Base-by-base conservation (phyloP, 2,113 vertebrate genomes). In the Castor canadensis region DNA sequence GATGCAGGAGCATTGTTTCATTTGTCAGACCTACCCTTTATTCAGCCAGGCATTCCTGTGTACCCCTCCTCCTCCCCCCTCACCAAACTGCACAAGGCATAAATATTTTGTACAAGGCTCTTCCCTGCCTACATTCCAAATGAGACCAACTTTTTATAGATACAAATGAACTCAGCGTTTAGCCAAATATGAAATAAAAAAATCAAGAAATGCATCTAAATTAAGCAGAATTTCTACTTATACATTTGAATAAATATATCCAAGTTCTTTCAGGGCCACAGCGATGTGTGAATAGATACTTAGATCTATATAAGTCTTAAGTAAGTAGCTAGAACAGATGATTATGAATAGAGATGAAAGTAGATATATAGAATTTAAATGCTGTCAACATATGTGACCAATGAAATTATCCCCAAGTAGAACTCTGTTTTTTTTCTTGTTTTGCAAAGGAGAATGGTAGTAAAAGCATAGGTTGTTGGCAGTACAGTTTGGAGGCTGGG, bases 141-240 rank as follows among this genome's bases (percentile, higher is more conserved):
- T 75, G 64, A 97, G 94, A 96, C n/a, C 26, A 30, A 96, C 93
- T 95, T 97, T 97, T 97, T 97, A 96, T 97, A 97, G 96, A 87
- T 58, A 95, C 88, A 94, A 97, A 96, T 93, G 95, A 96, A 97
- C 95, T 97, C 95, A 97, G 96, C 94, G 97, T 97, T 97, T 93
- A 97, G 94, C 95, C 95, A 97, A 97, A 96, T 94, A 95, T 26
- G 94, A 94, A 96, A 96, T 96, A 60, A 89, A 96, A 96, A 89
- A 88, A 97, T 91, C 91, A 97, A 97, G 97, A 96, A 89, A 91
- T 93, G 94, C 89, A 87, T 97, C 96, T 97, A 97, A 97, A 97
- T 97, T 95, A 97, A 97, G 97, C 95, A 95, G 91, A 91, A 94
- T 95, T 97, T 97, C 97, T 97, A 97, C 96, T 97, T 97, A 95